Conservation (phyloP, 2,888 invertebrate species). For the Priapulus caudatus region DNA sequence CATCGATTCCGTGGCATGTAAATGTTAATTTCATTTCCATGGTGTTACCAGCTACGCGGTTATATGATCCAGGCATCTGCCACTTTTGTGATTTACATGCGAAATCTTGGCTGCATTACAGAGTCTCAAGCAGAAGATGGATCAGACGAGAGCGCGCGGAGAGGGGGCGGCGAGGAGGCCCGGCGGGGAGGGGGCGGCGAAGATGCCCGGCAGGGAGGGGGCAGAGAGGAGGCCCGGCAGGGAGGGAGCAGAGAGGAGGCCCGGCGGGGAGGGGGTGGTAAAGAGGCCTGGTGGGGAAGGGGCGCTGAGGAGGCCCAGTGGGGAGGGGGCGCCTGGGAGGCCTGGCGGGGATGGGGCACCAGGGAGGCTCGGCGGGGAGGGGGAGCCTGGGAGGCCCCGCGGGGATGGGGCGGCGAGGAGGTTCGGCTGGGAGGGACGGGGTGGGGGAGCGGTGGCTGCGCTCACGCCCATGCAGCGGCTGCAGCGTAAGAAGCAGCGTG, state of each 20-base stretch:
- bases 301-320: not conserved
- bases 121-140: not conserved
- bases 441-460: not conserved
- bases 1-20: too few species aligned
- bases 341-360: too few species aligned
- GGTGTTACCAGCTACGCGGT: too few species aligned
- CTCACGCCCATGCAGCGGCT: slow-evolving; percentile 32
- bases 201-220: too few species aligned
- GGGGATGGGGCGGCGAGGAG: not conserved
- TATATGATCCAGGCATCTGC: too few species aligned
- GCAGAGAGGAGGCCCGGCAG: not conserved
- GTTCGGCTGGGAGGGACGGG: not conserved
- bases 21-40: too few species aligned
- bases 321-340: too few species aligned
- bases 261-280: slow-evolving; percentile 24
- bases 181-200: too few species aligned
- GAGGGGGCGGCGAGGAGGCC: too few species aligned
- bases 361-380: not conserved
- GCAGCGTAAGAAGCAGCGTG: slow-evolving; percentile 31
- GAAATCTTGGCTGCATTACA: too few species aligned
- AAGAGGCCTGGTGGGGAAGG: slow-evolving; percentile 25
- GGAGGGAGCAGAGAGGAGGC: not conserved
- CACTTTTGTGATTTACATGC: too few species aligned
- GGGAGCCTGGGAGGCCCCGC: not conserved
- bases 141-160: not conserved